phyloP scores from a whole-genome alignment of 2,888 invertebrate genomes.

The Axea sp. region DNA sequence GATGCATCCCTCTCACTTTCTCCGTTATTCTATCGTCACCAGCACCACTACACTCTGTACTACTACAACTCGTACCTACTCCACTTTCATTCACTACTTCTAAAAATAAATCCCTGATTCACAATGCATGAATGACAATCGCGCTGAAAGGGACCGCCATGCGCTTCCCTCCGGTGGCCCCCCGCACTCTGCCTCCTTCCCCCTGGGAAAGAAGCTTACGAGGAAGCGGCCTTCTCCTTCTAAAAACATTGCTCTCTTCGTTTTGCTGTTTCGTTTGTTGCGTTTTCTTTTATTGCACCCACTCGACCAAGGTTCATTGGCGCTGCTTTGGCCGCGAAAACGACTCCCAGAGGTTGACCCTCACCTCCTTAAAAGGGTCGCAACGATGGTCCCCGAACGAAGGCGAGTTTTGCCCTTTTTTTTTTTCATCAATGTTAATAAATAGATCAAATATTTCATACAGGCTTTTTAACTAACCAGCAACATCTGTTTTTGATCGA shows the following conservation, averaged over 20 bases:
- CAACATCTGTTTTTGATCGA: too few relatives aligned
- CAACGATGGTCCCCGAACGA: not conserved
- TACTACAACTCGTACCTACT: slow-evolving; percentile 71
- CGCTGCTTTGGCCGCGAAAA: slow-evolving; percentile 11
- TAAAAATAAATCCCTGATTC: slow-evolving; percentile 78
- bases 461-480: too few relatives aligned
- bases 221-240: slow-evolving; percentile 42
- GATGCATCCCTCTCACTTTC: slow-evolving; percentile 59
- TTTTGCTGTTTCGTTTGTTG: slow-evolving; percentile 32
- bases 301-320: slow-evolving; percentile 10
- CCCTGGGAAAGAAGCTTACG: slow-evolving; percentile 29
- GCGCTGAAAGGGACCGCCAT: slow-evolving; percentile 65
- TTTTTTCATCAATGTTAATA: too few relatives aligned
- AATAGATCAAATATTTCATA: too few relatives aligned
- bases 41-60: slow-evolving; percentile 52
- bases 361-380: slow-evolving; percentile 1
- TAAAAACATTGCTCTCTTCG: slow-evolving; percentile 19
- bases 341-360: slow-evolving; percentile 10
- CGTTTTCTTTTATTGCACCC: slow-evolving; percentile 22
- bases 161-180: slow-evolving; percentile 43
- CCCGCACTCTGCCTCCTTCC: slow-evolving; percentile 19
- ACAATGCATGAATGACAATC: slow-evolving; percentile 78
- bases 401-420: not conserved
- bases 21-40: slow-evolving; percentile 63
- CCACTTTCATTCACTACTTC: slow-evolving; percentile 78